Evolutionary conservation across 2,888 invertebrate genomes (phyloP), one percentile per base, ranked within the genome.

Genomic region (Pocota personata): DNA sequence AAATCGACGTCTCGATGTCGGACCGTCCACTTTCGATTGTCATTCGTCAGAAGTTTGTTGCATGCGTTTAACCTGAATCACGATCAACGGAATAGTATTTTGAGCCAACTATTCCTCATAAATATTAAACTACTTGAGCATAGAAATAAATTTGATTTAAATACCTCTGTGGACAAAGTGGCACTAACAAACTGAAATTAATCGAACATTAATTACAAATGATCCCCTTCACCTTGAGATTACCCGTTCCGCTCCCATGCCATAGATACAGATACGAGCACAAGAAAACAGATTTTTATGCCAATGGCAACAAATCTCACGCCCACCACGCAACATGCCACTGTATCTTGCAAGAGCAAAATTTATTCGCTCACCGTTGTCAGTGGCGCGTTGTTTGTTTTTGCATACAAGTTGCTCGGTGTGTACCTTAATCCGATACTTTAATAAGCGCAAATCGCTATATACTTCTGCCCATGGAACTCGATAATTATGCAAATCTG

Each of bases 401-500:
- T 82, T 60, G 76, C 71, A 82, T 83, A 62, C 12, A 40, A 4
- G 40, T 30, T 50, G n/a, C 19, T 48, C 35, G 66, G 30, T 24
- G 24, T 16, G 30, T 43, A 58, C 35, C 57, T 27, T 37, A 69
- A 77, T 76, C 67, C 57, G 46, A 57, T 64, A 27, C 48, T 35
- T 24, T 32, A 73, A 69, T 79, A 67, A 55, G 57, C 58, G 50
- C 71, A 79, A 30, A 58, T 75, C 52, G 32, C 32, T 52, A 19
- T 50, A 21, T 67, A 76, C 60, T 76, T 64, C 66, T 71, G 64
- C 66, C 66, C 69, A 67, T 66, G 69, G 40, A 69, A 32, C 69
- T 75, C 46, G 84, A 80, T 86, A 82, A 82, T 86, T 86, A 86
- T 86, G 86, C 67, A 72, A 86, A 86, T 86, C 52, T 37, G 62